Conservation (phyloP, 2,113 vertebrate species). For the Poeciliopsis prolifica region DNA sequence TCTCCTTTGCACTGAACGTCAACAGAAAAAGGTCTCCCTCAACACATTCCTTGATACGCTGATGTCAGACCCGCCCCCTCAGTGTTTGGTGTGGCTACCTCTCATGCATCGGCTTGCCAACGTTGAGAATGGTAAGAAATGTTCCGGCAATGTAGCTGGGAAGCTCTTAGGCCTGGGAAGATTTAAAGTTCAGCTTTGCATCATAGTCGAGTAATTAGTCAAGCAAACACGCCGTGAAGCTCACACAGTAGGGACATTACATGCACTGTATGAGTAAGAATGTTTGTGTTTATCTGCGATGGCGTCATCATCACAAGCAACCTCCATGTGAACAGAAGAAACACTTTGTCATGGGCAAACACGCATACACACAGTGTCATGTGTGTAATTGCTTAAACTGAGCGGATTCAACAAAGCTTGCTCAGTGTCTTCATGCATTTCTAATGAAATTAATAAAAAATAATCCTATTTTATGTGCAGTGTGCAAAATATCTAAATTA, state of each 20-base stretch:
- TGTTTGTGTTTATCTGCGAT: conserved; percentile 28
- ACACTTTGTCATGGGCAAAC: conserved; percentile 7
- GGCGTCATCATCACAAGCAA: conserved; percentile 18
- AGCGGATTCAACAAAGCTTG: neutral
- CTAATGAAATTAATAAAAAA: conserved; percentile 35
- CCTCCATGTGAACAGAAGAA: conserved; percentile 23
- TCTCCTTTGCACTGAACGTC: conserved; percentile 39
- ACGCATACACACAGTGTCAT: neutral
- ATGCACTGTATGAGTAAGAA: conserved; percentile 14
- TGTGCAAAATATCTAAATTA: conserved; percentile 47
- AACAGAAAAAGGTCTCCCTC: conserved; percentile 96
- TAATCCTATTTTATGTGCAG: conserved; percentile 17
- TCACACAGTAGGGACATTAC: conserved; percentile 33
- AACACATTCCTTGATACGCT: conserved; percentile 97
- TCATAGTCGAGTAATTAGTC: conserved; percentile 41
- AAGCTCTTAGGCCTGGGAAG: neutral
- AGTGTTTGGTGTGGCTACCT: conserved; percentile 98
- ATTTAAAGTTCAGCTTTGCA: conserved; percentile 53
- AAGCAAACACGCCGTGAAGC: conserved; percentile 9
- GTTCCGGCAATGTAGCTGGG: conserved; percentile 3
- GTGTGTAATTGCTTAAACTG: conserved; percentile 8
- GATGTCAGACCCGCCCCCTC: conserved; percentile 97
- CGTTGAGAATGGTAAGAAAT: conserved; percentile 93
- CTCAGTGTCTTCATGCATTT: conserved; percentile 13
- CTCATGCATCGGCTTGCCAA: conserved; percentile 97